Conservation (phyloP, 2,888 invertebrate species). For the Drosophila flavopinicola region DNA sequence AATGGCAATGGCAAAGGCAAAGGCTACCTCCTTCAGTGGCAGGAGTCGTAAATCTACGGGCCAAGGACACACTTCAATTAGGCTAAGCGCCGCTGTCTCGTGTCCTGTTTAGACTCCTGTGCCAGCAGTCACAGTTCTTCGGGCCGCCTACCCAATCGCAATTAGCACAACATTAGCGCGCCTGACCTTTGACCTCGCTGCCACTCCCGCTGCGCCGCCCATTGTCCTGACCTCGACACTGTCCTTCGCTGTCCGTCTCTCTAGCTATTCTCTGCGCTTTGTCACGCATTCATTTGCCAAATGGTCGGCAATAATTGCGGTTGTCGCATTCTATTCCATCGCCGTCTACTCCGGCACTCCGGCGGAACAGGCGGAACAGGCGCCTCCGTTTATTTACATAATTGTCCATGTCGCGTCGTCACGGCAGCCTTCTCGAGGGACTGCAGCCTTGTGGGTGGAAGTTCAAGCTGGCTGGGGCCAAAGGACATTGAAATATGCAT, state of each 20-base stretch:
- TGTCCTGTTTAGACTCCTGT: slow-evolving; percentile 55
- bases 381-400: slow-evolving; percentile 75
- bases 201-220: slow-evolving; percentile 63
- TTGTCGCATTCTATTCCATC: slow-evolving; percentile 65
- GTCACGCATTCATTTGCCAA: slow-evolving; percentile 75
- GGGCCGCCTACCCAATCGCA: slow-evolving; percentile 57
- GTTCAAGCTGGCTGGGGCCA: slow-evolving; percentile 4
- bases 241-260: slow-evolving; percentile 56
- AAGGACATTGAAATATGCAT: slow-evolving; percentile 18
- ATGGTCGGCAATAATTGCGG: slow-evolving; percentile 75
- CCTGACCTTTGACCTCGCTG: slow-evolving; percentile 81
- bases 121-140: slow-evolving; percentile 21
- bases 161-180: slow-evolving; percentile 75
- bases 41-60: slow-evolving; percentile 48
- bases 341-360: too few relatives aligned
- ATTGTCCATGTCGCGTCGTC: slow-evolving; percentile 72
- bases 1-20: slow-evolving; percentile 31
- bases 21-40: slow-evolving; percentile 35
- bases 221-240: slow-evolving; percentile 59
- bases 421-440: slow-evolving; percentile 39
- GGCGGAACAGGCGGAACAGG: slow-evolving; percentile 55
- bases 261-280: slow-evolving; percentile 51
- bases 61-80: slow-evolving; percentile 71
- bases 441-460: slow-evolving; percentile 25
- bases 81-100: slow-evolving; percentile 65